These are phyloP conservation scores for Timema cristinae DNA, from an alignment of 2,888 invertebrate genomes.

Conservation along the genomic window DNA sequence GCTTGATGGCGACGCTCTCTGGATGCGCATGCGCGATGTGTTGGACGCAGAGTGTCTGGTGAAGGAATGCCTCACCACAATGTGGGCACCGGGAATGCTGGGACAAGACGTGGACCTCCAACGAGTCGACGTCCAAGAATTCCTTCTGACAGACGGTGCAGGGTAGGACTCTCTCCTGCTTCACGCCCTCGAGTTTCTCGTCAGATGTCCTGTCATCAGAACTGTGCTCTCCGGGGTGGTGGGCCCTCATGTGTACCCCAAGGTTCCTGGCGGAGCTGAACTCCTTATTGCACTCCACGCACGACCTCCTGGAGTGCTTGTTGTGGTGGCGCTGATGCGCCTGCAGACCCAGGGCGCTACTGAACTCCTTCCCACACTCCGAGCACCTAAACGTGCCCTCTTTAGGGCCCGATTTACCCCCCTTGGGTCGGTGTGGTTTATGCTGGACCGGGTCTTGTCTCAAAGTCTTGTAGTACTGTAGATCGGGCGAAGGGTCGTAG, in stretches of 20 bases:
- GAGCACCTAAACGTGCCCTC: conserved; percentile 37
- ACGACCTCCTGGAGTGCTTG: conserved; percentile 29
- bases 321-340: conserved; percentile 42
- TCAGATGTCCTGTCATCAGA: conserved; percentile 20
- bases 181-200: conserved; percentile 31
- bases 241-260: conserved; percentile 41
- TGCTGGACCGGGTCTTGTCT: conserved; percentile 21
- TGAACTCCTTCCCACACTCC: conserved; percentile 43
- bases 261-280: conserved; percentile 40
- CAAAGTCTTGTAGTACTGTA: conserved; percentile 25
- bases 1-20: conserved; percentile 15
- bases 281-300: conserved; percentile 40
- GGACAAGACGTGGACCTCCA: conserved; percentile 39
- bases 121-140: conserved; percentile 40
- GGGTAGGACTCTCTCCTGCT: conserved; percentile 39
- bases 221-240: conserved; percentile 30
- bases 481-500: conserved; percentile 20
- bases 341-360: conserved; percentile 42
- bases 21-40: conserved; percentile 32
- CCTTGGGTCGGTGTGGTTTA: conserved; percentile 19
- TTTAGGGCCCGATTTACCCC: conserved; percentile 19
- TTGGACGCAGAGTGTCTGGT: conserved; percentile 35
- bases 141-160: conserved; percentile 41
- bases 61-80: conserved; percentile 32
- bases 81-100: conserved; percentile 34